Evolutionary conservation across 2,888 invertebrate species (phyloP).

Genomic region (Hirtodrosophila alboralis): DNA sequence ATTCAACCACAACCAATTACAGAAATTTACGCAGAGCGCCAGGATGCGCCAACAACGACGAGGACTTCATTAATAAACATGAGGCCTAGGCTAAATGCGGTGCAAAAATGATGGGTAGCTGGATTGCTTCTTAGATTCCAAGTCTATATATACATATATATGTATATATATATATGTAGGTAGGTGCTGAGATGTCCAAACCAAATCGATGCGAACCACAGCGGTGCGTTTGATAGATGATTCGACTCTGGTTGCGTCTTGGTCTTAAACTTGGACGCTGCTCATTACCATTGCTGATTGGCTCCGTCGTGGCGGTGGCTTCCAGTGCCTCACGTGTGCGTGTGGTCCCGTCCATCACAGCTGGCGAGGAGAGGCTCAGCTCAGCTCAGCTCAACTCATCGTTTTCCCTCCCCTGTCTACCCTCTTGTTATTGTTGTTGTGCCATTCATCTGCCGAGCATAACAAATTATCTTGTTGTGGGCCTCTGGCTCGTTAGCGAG

Average conservation of each 20-base stretch:
- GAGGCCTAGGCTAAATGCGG: constrained; percentile 43
- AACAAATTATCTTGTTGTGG: constrained; percentile 72
- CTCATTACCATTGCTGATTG: constrained; percentile 75
- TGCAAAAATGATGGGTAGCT: constrained; percentile 47
- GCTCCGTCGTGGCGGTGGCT: constrained; percentile 47
- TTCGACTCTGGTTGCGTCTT: constrained; percentile 27
- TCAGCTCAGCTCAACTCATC: no score
- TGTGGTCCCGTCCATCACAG: constrained; percentile 71
- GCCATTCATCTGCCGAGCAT: constrained; percentile 59
- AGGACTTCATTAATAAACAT: constrained; percentile 72
- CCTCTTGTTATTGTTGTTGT: constrained; percentile 30
- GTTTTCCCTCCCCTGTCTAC: not conserved
- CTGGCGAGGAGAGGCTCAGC: constrained; percentile 39
- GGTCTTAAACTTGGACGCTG: constrained; percentile 43
- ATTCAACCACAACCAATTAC: constrained; percentile 75
- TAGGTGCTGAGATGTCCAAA: constrained; percentile 47
- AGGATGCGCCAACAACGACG: constrained; percentile 54
- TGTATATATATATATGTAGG: not conserved
- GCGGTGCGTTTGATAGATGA: constrained; percentile 73
- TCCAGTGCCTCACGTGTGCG: constrained; percentile 61
- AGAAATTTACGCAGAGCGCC: constrained; percentile 71
- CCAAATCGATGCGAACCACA: constrained; percentile 63
- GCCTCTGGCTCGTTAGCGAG: constrained; percentile 67
- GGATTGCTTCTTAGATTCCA: constrained; percentile 4
- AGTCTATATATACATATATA: constrained; percentile 10